Evolutionary conservation across 2,888 invertebrate genomes (phyloP), one percentile per base, ranked within the genome.

Genomic region (Orgyia antiqua): DNA sequence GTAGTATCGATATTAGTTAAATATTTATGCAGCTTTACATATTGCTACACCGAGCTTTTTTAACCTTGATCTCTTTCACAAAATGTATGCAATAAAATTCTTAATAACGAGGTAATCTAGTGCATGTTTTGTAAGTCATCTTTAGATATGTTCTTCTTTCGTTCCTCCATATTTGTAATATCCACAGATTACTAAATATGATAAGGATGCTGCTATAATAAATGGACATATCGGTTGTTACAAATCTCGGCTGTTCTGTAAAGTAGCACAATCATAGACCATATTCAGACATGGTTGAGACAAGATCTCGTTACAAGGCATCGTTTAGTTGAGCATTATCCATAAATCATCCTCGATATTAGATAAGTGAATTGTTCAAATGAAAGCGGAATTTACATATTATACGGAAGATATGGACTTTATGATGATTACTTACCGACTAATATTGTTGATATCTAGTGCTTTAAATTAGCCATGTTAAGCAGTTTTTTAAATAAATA

Each of bases 321-420:
- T 45, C 38, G 58, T 46, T 55, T 46, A 42, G 53, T 40, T 55
- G 50, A 34, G 38, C 55, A 51, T 50, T 57, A 32, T 36, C 59
- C 59, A 67, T 71, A 66, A 61, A 68, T 68, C 66, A 59, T 67
- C 66, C 62, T 68, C 65, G 66, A 71, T 70, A 62, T 56, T 48
- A 62, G 67, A 70, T 72, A 68, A 68, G n/a, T n/a, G n/a, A n/a
- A n/a, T n/a, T n/a, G n/a, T n/a, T n/a, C n/a, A n/a, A n/a, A n/a
- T n/a, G n/a, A n/a, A n/a, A n/a, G n/a, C n/a, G n/a, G n/a, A n/a
- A n/a, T n/a, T n/a, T n/a, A n/a, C n/a, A n/a, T n/a, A n/a, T n/a
- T n/a, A n/a, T n/a, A n/a, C n/a, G n/a, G n/a, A n/a, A n/a, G n/a
- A n/a, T n/a, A n/a, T n/a, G n/a, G n/a, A n/a, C n/a, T n/a, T n/a